Conservation (phyloP, 2,888 invertebrate species). For the Trachelus stipa region DNA sequence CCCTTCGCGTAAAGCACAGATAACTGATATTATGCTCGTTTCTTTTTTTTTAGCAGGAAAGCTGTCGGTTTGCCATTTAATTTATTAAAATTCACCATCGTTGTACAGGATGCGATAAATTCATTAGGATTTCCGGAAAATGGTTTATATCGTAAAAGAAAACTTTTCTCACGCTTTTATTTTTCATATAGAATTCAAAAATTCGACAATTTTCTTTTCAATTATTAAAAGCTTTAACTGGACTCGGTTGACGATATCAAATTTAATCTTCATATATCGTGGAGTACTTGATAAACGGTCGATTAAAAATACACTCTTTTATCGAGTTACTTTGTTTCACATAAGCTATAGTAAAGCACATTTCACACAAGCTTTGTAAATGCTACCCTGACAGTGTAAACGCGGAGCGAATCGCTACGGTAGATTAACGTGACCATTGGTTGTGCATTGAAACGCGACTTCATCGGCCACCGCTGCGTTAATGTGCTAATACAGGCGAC, state of each 20-base stretch:
- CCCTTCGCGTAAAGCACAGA: conserved; percentile 23
- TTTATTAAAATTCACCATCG: not conserved
- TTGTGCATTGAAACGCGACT: not conserved
- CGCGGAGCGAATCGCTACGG: not conserved
- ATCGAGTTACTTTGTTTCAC: not conserved
- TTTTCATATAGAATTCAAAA: not conserved
- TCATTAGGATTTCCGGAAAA: not conserved
- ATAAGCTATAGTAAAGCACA: not conserved
- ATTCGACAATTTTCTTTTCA: not conserved
- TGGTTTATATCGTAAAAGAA: not conserved
- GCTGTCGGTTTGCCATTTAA: not conserved
- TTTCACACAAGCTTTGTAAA: not conserved
- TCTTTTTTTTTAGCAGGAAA: not conserved
- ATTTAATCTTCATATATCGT: too few species aligned
- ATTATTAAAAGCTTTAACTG: too few species aligned
- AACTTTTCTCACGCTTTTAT: not conserved
- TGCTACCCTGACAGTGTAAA: not conserved
- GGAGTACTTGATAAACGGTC: not conserved
- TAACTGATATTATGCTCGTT: conserved; percentile 39
- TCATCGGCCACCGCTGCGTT: not conserved
- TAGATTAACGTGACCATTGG: not conserved
- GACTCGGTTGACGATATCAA: not conserved
- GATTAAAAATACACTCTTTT: not conserved
- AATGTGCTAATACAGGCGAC: not conserved
- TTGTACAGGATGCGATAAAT: not conserved